Evolutionary conservation across 1,140 invertebrate genomes (phyloP).

Genomic region (Rhyzopertha dominica): DNA sequence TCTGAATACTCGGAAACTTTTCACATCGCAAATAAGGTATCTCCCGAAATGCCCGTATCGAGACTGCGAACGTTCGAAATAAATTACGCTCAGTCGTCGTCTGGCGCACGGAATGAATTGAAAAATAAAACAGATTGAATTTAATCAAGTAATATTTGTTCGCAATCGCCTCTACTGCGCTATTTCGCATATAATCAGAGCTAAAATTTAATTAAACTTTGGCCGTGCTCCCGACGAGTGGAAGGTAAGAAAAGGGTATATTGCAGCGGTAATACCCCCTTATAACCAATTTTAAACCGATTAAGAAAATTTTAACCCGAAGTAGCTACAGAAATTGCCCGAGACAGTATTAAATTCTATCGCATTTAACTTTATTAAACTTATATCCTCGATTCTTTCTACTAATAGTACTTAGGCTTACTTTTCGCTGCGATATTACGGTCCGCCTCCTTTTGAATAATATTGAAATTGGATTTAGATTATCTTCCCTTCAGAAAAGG

Average conservation of each 20-base stretch:
- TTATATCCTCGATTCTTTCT: slow-evolving; percentile 28
- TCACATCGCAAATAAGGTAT: too few species aligned
- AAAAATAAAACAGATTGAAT: slow-evolving; percentile 34
- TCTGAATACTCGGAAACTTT: too few species aligned
- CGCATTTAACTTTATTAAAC: slow-evolving; percentile 28
- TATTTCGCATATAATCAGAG: slow-evolving; percentile 40
- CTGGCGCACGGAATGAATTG: slow-evolving; percentile 20
- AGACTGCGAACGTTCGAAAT: too few species aligned
- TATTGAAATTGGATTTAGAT: too few species aligned
- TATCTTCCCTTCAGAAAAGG: too few species aligned
- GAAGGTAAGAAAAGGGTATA: slow-evolving; percentile 35
- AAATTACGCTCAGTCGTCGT: too few species aligned
- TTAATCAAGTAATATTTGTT: slow-evolving; percentile 42
- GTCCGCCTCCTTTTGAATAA: too few species aligned
- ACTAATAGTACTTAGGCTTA: too few species aligned
- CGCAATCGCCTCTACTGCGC: slow-evolving; percentile 31
- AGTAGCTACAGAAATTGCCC: slow-evolving; percentile 25
- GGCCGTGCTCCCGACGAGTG: slow-evolving; percentile 21
- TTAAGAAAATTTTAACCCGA: slow-evolving; percentile 35
- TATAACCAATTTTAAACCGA: slow-evolving; percentile 40
- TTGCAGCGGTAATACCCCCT: slow-evolving; percentile 31
- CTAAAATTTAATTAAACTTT: slow-evolving; percentile 42
- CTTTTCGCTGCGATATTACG: too few species aligned
- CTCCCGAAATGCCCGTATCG: too few species aligned
- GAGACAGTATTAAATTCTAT: slow-evolving; percentile 27